A percentile compares a stretch with the other conserved stretches of the same genome.
Evolutionary conservation across 2,888 invertebrate genomes (phyloP).

Genomic region (Conomelus anceps): DNA sequence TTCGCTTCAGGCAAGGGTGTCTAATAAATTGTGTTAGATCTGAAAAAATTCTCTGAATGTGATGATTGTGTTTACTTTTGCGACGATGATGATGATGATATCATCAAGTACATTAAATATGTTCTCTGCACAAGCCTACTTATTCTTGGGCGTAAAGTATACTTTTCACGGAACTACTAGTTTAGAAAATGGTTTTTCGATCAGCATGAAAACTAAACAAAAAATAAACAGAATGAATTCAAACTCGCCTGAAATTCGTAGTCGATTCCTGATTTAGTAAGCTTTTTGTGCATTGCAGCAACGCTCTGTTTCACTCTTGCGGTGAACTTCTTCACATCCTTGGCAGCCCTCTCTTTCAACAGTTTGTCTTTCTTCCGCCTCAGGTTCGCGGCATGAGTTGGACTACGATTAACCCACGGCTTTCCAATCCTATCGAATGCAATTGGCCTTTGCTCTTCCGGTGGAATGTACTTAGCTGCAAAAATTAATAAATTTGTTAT

Average conservation of each 20-base stretch:
- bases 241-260: conserved; percentile 36
- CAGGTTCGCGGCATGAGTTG: conserved; percentile 31
- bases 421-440: conserved; percentile 43
- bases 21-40: too few relatives aligned
- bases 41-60: too few relatives aligned
- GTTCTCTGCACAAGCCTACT: too few relatives aligned
- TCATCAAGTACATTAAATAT: too few relatives aligned
- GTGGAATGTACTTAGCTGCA: conserved; percentile 59
- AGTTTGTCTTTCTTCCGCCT: not conserved
- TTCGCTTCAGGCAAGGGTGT: too few relatives aligned
- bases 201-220: too few relatives aligned
- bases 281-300: conserved; percentile 36
- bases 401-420: conserved; percentile 46
- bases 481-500: not conserved
- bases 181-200: too few relatives aligned
- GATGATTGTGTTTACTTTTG: too few relatives aligned
- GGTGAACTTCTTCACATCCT: not conserved
- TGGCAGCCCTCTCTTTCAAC: not conserved
- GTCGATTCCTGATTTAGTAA: conserved; percentile 38
- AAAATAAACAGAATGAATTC: not conserved
- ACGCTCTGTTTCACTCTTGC: conserved; percentile 41
- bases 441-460: conserved; percentile 53
- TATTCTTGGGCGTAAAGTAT: too few relatives aligned
- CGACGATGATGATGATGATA: too few relatives aligned
- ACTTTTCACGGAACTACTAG: too few relatives aligned